phyloP scores from a whole-genome alignment of 2,797 vertebrate species.

The Argya squamiceps region DNA sequence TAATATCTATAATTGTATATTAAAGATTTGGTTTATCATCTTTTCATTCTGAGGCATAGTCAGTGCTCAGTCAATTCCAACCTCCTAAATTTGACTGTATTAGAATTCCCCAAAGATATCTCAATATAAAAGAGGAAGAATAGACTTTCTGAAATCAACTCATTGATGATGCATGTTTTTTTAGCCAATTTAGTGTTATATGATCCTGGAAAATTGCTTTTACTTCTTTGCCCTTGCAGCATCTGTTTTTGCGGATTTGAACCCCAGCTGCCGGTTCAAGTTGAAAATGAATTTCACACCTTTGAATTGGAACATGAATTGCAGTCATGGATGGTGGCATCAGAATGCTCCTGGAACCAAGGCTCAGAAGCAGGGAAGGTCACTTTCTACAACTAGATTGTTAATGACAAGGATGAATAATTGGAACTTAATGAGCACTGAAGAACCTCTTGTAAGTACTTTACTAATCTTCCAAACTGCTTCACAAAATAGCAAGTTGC shows the following conservation, averaged over 20 bases:
- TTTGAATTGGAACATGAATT: background rate
- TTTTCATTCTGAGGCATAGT: background rate
- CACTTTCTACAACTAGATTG: background rate
- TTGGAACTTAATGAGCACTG: background rate
- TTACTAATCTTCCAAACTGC: background rate
- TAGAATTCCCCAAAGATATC: background rate
- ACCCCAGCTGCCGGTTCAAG: background rate
- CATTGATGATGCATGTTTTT: background rate
- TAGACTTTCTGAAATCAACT: background rate
- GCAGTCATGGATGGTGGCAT: background rate
- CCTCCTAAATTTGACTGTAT: background rate
- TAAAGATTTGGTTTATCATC: background rate
- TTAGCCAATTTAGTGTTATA: background rate
- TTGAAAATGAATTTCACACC: conserved; percentile 47
- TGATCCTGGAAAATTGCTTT: conserved; percentile 6
- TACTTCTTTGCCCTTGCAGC: background rate
- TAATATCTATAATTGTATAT: background rate
- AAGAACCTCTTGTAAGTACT: background rate
- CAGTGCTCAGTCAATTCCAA: background rate
- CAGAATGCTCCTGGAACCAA: background rate
- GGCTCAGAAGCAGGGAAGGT: background rate
- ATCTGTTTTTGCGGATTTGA: background rate
- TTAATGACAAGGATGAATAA: conserved; percentile 2
- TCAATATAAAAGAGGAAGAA: background rate
- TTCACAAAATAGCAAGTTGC: background rate